Evolutionary conservation across 2,888 invertebrate species (phyloP).

Genomic region (Ariolimax columbianus): DNA sequence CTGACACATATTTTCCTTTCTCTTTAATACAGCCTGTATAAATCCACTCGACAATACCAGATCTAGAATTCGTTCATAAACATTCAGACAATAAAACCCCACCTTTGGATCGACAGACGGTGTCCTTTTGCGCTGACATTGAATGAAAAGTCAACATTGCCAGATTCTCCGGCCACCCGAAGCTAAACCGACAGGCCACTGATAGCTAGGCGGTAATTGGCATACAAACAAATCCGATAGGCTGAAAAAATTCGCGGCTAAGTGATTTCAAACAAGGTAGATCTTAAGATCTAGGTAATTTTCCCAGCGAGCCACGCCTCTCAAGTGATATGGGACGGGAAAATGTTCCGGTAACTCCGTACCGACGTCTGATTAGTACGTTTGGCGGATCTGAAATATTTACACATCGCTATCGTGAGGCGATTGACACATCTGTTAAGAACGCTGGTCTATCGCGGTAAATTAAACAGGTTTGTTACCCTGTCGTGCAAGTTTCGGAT

Average conservation of each 20-base stretch:
- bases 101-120: neutral
- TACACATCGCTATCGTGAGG: no score
- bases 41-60: neutral
- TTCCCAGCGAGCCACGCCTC: neutral
- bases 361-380: neutral
- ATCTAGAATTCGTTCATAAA: conserved; percentile 15
- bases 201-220: conserved; percentile 22
- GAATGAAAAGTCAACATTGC: conserved; percentile 37
- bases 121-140: conserved; percentile 3
- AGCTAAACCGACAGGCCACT: neutral
- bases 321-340: neutral
- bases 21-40: no score
- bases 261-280: conserved; percentile 24
- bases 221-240: conserved; percentile 24
- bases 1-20: no score
- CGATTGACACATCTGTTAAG: no score
- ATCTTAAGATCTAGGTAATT: conserved; percentile 28
- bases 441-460: no score
- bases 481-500: no score
- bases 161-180: neutral
- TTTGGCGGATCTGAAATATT: no score
- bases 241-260: conserved; percentile 15
- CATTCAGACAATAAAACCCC: neutral
- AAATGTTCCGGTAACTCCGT: neutral
- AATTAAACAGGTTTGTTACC: no score